Conservation (phyloP, 2,888 invertebrate species). For the Abrostola triplasia region DNA sequence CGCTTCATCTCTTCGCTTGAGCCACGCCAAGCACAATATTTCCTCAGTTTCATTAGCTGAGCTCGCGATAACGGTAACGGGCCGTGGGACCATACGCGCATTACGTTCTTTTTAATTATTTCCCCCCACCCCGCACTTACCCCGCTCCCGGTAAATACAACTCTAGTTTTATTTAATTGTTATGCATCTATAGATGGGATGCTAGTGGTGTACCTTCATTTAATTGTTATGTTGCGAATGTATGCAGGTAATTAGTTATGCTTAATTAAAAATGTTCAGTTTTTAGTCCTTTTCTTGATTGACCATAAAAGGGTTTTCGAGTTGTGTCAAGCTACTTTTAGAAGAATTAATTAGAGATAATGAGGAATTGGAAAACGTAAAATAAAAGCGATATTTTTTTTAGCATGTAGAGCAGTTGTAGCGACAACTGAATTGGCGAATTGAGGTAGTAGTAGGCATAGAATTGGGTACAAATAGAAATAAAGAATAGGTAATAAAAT, state of each 20-base stretch:
- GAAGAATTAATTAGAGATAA: constrained; percentile 2
- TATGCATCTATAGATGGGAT: constrained; percentile 19
- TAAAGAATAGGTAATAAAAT: too few species aligned
- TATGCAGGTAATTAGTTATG: background rate
- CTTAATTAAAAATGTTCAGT: constrained; percentile 15
- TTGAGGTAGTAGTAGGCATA: too few species aligned
- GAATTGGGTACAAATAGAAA: too few species aligned
- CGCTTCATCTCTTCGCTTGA: constrained; percentile 11
- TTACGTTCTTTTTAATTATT: constrained; percentile 58
- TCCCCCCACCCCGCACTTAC: background rate
- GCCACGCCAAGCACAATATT: constrained; percentile 44
- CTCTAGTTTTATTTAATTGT: constrained; percentile 50
- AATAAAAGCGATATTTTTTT: too few species aligned
- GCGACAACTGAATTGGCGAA: too few species aligned
- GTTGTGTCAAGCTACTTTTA: constrained; percentile 20
- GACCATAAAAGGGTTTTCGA: constrained; percentile 22
- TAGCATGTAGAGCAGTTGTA: too few species aligned
- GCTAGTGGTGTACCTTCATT: constrained; percentile 11
- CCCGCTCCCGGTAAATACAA: constrained; percentile 10
- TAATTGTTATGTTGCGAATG: background rate
- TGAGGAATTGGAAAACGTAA: too few species aligned
- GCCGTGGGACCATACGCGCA: constrained; percentile 66
- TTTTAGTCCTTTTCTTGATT: constrained; percentile 20
- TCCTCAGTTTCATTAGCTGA: constrained; percentile 66
- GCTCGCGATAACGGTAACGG: constrained; percentile 66